phyloP scores from a whole-genome alignment of 1,140 invertebrate species.

The Trichomalopsis sarcophagae region DNA sequence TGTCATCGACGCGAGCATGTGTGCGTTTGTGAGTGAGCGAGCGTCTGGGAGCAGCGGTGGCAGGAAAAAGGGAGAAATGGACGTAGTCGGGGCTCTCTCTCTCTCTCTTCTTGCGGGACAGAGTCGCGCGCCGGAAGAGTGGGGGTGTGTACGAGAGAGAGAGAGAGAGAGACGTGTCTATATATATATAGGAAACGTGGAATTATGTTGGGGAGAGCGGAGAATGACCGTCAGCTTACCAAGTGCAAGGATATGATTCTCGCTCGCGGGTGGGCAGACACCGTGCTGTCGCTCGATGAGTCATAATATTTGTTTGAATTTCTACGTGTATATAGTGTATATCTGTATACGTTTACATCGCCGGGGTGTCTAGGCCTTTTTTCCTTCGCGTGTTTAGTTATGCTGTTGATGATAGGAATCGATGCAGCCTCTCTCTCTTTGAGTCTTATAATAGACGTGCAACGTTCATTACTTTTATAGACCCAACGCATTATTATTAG shows the following conservation, averaged over 20 bases:
- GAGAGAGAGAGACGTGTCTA: background rate
- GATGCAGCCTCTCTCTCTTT: background rate
- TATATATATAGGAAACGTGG: slow-evolving; percentile 35
- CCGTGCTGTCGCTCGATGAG: slow-evolving; percentile 16
- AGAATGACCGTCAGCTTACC: slow-evolving; percentile 51
- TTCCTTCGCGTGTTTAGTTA: background rate
- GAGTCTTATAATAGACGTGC: background rate
- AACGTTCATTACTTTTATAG: background rate
- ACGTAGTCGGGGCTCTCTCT: background rate
- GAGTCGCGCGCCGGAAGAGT: background rate
- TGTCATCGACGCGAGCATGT: slow-evolving; percentile 25
- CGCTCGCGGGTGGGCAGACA: background rate
- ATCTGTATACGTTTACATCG: background rate
- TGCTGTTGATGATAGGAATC: background rate
- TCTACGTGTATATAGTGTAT: background rate
- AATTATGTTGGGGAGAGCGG: slow-evolving; percentile 6
- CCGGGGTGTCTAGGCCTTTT: slow-evolving; percentile 16
- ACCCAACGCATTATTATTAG: background rate
- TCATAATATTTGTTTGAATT: slow-evolving; percentile 50
- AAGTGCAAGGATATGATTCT: slow-evolving; percentile 42
- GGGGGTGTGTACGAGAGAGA: background rate
- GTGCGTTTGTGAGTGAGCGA: background rate
- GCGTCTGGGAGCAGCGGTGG: background rate
- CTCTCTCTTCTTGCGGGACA: background rate
- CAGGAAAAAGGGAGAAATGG: slow-evolving; percentile 37